These are phyloP conservation scores for Heliconius sara DNA, from an alignment of 2,888 invertebrate genomes.

Conservation along the genomic window DNA sequence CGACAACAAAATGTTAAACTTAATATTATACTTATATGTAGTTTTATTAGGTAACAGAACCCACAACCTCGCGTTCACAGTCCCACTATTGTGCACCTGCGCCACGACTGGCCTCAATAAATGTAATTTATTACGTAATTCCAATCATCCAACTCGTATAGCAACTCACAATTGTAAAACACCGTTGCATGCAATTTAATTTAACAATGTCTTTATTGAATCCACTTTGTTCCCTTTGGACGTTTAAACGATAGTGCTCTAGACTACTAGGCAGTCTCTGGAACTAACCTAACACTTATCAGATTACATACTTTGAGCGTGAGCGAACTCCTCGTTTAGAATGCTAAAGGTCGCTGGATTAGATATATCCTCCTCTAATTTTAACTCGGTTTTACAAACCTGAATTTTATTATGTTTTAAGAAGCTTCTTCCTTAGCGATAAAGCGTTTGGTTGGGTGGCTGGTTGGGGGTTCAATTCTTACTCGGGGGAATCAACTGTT, in stretches of 20 bases:
- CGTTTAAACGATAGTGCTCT: conserved; percentile 15
- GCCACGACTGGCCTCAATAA: too few relatives aligned
- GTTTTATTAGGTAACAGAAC: too few relatives aligned
- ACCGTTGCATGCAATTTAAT: conserved; percentile 7
- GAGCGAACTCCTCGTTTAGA: conserved; percentile 28
- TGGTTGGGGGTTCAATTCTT: too few relatives aligned
- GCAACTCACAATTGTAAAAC: background rate
- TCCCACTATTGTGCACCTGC: too few relatives aligned
- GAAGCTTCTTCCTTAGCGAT: too few relatives aligned
- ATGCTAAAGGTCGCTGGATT: background rate
- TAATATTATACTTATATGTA: too few relatives aligned
- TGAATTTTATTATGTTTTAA: background rate
- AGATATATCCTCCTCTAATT: conserved; percentile 3
- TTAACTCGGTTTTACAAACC: background rate
- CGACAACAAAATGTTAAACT: too few relatives aligned
- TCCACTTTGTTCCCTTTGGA: conserved; percentile 25
- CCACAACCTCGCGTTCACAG: too few relatives aligned
- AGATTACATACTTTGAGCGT: conserved; percentile 34
- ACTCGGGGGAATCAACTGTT: too few relatives aligned
- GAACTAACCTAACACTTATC: conserved; percentile 34
- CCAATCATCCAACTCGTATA: too few relatives aligned
- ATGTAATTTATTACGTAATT: too few relatives aligned
- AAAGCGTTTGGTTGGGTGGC: too few relatives aligned
- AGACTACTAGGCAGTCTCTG: background rate
- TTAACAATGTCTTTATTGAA: conserved; percentile 3